Evolutionary conservation across 1,140 invertebrate genomes (phyloP).

Genomic region (Drosophila mojavensis): DNA sequence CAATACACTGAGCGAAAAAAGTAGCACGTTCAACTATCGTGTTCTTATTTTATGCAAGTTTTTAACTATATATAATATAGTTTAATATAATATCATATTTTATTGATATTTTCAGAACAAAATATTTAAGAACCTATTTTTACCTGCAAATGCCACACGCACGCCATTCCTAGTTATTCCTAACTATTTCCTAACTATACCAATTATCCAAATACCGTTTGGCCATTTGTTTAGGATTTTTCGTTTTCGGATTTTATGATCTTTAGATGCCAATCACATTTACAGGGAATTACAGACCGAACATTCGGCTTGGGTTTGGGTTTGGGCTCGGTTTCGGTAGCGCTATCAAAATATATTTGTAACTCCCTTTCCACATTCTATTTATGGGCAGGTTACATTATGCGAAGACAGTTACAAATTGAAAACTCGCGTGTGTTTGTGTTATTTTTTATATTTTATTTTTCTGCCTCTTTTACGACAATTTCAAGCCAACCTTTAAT

Average conservation of each 20-base stretch:
- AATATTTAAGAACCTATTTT: no score
- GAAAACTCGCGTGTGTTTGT: constrained; percentile 36
- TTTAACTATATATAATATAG: not conserved
- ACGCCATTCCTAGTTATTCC: constrained; percentile 26
- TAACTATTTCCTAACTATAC: constrained; percentile 42
- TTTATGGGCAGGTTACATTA: constrained; percentile 54
- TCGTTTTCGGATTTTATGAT: constrained; percentile 51
- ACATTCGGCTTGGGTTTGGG: not conserved
- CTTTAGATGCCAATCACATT: constrained; percentile 68
- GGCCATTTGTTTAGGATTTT: constrained; percentile 34
- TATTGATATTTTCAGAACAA: no score
- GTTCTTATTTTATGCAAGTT: not conserved
- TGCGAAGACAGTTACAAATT: constrained; percentile 58
- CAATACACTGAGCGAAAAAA: not conserved
- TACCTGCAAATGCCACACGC: constrained; percentile 63
- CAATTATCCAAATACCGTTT: constrained; percentile 40
- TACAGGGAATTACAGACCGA: constrained; percentile 58
- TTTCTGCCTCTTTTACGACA: constrained; percentile 67
- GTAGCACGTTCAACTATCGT: not conserved
- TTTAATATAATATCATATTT: no score
- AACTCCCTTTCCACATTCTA: constrained; percentile 42
- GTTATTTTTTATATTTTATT: constrained; percentile 26
- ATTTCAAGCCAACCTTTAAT: constrained; percentile 76
- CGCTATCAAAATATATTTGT: constrained; percentile 77
- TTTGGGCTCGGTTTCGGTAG: constrained; percentile 22